A percentile compares a stretch with the other conserved stretches of the same genome.
Evolutionary conservation across 2,113 vertebrate genomes (phyloP).

Genomic region (Malaclemys terrapin): DNA sequence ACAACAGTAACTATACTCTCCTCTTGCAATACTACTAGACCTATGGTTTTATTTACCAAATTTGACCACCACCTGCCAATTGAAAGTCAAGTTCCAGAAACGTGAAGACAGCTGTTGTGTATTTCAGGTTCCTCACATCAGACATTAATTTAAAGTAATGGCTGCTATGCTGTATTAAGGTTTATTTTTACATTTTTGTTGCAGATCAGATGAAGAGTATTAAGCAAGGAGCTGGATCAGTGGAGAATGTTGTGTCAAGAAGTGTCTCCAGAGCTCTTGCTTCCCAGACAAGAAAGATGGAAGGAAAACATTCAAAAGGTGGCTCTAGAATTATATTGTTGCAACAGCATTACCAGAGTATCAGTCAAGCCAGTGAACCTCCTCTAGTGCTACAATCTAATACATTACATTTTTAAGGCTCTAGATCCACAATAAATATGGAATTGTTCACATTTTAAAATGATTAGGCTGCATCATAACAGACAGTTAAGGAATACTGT

Average conservation of each 20-base stretch:
- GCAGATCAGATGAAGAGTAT: accelerated
- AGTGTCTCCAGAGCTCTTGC: not conserved
- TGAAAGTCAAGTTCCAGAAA: not conserved
- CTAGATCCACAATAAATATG: not conserved
- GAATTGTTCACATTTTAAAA: too few relatives aligned
- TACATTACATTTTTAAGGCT: not conserved
- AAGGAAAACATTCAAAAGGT: too few relatives aligned
- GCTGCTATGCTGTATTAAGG: not conserved
- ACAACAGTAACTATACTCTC: accelerated
- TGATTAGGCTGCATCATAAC: not conserved
- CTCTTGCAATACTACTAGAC: not conserved
- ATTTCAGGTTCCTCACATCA: not conserved
- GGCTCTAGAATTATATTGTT: too few relatives aligned
- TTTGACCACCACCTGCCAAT: not conserved
- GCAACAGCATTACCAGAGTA: too few relatives aligned
- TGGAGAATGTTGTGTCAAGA: not conserved
- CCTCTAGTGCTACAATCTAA: not conserved
- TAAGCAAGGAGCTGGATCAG: not conserved
- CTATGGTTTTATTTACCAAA: too few relatives aligned
- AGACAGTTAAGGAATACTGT: not conserved
- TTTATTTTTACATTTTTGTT: not conserved
- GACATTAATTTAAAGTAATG: not conserved
- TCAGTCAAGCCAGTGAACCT: not conserved
- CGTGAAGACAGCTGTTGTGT: too few relatives aligned
- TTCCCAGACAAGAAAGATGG: not conserved